A percentile compares a stretch with the other conserved stretches of the same genome.
These are phyloP conservation scores for Macquaria australasica DNA, from an alignment of 2,113 vertebrate species.

Conservation along the genomic window DNA sequence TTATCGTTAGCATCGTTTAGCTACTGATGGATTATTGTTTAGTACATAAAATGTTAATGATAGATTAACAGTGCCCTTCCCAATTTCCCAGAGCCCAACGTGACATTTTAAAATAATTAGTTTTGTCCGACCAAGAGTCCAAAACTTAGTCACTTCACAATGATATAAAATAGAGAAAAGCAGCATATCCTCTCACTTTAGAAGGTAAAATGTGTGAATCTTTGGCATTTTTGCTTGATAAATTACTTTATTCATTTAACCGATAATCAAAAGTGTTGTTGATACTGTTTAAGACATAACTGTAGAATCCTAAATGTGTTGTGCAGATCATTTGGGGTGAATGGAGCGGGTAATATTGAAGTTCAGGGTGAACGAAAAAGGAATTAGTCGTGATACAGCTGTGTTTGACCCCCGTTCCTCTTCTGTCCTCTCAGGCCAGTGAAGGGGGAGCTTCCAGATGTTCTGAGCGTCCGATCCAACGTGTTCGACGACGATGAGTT, in stretches of 20 bases:
- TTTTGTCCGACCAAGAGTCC: background rate
- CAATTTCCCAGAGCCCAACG: too few species aligned
- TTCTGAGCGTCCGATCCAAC: constrained; percentile 88
- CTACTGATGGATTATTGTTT: background rate
- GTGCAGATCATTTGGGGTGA: background rate
- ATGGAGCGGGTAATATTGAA: background rate
- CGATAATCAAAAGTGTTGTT: background rate
- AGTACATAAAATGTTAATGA: background rate
- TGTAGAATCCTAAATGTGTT: background rate
- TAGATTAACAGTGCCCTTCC: background rate
- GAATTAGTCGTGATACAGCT: background rate
- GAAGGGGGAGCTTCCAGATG: constrained; percentile 84
- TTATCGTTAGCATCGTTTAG: background rate
- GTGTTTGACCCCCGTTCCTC: background rate
- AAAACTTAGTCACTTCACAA: background rate
- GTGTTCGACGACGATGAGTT: constrained; percentile 96
- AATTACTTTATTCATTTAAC: background rate
- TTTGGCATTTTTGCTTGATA: background rate
- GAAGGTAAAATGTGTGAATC: background rate
- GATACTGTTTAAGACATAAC: background rate
- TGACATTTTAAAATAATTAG: background rate
- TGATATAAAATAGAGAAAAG: background rate
- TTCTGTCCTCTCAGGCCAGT: constrained; percentile 74
- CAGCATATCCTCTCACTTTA: background rate
- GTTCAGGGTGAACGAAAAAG: too few species aligned